phyloP scores from a whole-genome alignment of 2,113 vertebrate species.

The Lamprologus sp. region DNA sequence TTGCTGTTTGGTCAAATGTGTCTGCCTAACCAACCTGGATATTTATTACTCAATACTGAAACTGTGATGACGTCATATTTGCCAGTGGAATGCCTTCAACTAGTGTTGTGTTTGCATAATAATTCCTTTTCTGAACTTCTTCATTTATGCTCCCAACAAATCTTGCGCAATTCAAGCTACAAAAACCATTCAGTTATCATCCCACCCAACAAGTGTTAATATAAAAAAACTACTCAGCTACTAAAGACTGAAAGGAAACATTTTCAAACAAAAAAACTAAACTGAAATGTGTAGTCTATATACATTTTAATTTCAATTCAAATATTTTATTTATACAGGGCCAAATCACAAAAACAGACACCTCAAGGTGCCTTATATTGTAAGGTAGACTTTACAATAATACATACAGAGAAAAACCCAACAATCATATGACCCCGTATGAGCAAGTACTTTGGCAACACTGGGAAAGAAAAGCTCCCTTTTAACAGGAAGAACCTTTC shows the following conservation, averaged over 20 bases:
- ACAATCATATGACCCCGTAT: not conserved
- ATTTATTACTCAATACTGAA: not conserved
- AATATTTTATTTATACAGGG: not conserved
- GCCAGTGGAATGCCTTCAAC: not conserved
- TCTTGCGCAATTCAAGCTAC: not conserved
- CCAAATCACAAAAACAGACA: not conserved
- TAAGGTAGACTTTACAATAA: not conserved
- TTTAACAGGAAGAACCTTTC: not conserved
- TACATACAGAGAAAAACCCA: not conserved
- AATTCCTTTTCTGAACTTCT: not conserved
- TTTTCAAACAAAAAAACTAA: not conserved
- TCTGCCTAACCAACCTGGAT: not conserved
- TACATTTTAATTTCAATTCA: not conserved
- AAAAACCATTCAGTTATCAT: not conserved
- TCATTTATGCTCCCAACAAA: not conserved
- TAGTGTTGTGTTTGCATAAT: not conserved
- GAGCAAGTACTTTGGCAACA: not conserved
- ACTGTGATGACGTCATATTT: not conserved
- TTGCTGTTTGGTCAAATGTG: not conserved
- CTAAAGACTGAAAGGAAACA: not conserved
- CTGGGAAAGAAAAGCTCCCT: not conserved
- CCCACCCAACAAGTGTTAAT: not conserved
- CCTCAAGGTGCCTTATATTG: not conserved
- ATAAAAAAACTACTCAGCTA: not conserved
- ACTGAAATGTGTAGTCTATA: not conserved